phyloP scores from a whole-genome alignment of 2,113 vertebrate genomes.

The Microcebus ravelobensis region DNA sequence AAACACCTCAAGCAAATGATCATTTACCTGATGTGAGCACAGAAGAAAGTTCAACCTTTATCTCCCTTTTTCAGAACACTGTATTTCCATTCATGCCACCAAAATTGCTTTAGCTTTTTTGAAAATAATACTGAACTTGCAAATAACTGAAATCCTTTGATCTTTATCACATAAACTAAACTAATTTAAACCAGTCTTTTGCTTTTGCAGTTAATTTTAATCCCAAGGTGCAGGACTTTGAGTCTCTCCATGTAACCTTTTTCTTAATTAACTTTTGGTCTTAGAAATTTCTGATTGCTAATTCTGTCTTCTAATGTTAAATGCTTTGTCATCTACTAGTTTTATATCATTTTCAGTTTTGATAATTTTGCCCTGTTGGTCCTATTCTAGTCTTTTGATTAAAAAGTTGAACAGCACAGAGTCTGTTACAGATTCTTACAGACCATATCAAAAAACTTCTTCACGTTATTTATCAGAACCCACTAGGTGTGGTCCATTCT shows the following conservation, averaged over 20 bases:
- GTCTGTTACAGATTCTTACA: not conserved
- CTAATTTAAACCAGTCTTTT: not conserved
- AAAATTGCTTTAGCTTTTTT: constrained; percentile 13
- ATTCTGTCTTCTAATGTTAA: not conserved
- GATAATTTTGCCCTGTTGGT: not conserved
- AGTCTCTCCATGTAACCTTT: not conserved
- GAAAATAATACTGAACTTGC: not conserved
- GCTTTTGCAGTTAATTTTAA: not conserved
- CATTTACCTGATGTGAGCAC: not conserved
- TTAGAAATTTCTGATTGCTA: not conserved
- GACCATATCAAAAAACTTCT: not conserved
- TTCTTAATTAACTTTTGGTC: not conserved
- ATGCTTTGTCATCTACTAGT: not conserved
- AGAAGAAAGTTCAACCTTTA: not conserved
- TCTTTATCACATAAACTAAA: not conserved
- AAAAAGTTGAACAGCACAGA: not conserved
- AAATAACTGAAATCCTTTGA: not conserved
- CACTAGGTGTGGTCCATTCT: not conserved
- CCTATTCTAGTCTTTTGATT: not conserved
- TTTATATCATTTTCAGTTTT: not conserved
- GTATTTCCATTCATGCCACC: not conserved
- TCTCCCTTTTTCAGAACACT: not conserved
- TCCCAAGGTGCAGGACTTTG: not conserved
- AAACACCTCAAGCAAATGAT: not conserved
- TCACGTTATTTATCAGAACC: not conserved